Base-by-base conservation (phyloP, 1,140 invertebrate species). In the Ridgeia piscesae region DNA sequence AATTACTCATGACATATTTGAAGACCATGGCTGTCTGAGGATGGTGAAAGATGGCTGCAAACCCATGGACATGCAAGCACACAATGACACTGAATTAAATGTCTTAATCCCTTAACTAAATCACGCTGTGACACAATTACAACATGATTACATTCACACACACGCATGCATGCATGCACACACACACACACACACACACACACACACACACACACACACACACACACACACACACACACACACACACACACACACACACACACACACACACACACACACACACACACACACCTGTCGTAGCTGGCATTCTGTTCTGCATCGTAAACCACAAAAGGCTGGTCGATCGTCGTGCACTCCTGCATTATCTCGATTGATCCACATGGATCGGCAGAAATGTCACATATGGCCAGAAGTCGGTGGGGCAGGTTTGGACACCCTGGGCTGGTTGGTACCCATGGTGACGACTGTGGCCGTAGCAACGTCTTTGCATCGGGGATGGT, bases 321-420 rank as follows among this genome's bases (percentile, higher is more conserved):
- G 95, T 99, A 99, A 0, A 99, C 97, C 95, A 98, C 99, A 96
- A 99, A 99, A 0, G 99, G 99, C 31, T 98, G 99, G 95, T 99
- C 99, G 91, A 99, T 99, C 0, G 99, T 99, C 0, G 99, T 99
- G 94, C 99, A 99, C 95, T 99, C 99, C 94, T 99, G 99, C 99
- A 99, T 99, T 95, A 99, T 99, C 96, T 99, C 99, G 92, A 99
- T 99, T 34, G 99, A 99, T 90, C 99, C 99, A 31, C 99, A 99
- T 0, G 99, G 99, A 96, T 99, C 99, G 1, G 99, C 99, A 4
- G 98, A 99, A 94, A 99, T 99, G 95, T 99, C 99, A 95, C 99
- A 99, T 94, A 99, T 99, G 9, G 97, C 97, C 33, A 97, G 93
- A 35, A 97, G 95, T 95, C 97, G 96, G 95, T 93, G 93, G 77